Percentiles rank a stretch among this genome's conserved stretches.
Evolutionary conservation across 2,113 vertebrate species (phyloP).

Genomic region (Ochotona princeps): DNA sequence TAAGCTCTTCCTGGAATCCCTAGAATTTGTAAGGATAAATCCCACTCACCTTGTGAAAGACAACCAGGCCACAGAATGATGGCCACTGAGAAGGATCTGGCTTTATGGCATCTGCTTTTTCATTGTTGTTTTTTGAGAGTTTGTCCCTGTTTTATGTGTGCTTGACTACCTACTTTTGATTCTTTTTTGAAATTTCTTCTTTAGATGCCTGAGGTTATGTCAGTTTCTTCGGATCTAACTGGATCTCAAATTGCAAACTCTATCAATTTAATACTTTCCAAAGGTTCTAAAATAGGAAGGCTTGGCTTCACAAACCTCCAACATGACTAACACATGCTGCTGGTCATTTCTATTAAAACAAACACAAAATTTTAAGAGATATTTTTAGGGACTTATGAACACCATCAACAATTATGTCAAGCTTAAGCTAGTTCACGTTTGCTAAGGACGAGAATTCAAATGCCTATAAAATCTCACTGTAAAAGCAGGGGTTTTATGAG

Average conservation of each 20-base stretch:
- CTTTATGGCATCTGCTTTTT: conserved; percentile 44
- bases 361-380: conserved; percentile 53
- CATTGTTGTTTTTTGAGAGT: conserved; percentile 60
- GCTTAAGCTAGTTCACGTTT: conserved; percentile 60
- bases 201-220: conserved; percentile 52
- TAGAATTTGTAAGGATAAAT: conserved; percentile 50
- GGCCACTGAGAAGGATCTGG: conserved; percentile 37
- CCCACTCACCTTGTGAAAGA: conserved; percentile 42
- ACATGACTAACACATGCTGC: conserved; percentile 56
- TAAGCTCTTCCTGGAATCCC: conserved; percentile 25
- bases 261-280: conserved; percentile 56
- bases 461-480: conserved; percentile 69
- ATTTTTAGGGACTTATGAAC: conserved; percentile 63
- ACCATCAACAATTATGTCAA: conserved; percentile 68
- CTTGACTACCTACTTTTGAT: conserved; percentile 48
- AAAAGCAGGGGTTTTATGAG: conserved; percentile 66
- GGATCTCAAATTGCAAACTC: conserved; percentile 55
- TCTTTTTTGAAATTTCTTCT: conserved; percentile 61
- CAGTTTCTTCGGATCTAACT: conserved; percentile 40
- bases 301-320: conserved; percentile 47
- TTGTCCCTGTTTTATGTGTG: conserved; percentile 39
- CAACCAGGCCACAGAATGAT: conserved; percentile 42
- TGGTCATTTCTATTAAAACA: conserved; percentile 55
- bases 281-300: conserved; percentile 37
- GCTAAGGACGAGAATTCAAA: conserved; percentile 55